Base-by-base conservation (phyloP, 2,888 invertebrate species). In the Herminia tarsipennalis region DNA sequence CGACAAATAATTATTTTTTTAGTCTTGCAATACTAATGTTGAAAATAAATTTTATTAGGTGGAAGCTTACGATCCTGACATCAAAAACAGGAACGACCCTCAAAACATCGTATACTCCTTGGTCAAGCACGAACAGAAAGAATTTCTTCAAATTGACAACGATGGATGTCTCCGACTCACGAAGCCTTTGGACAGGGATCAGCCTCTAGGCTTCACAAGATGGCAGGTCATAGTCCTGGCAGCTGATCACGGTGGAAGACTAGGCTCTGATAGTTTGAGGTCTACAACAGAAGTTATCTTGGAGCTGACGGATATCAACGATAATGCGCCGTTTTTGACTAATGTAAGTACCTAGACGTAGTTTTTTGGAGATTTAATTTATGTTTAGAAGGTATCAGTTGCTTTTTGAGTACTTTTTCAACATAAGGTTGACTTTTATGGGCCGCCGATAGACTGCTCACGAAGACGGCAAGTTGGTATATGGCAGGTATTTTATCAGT, bases 261-360 rank as follows among this genome's bases (percentile, higher is more conserved):
- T 93, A 6, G 91, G 90, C 0, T 92, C 93, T 0, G 93, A 93
- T 9, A 94, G 94, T 13, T 77, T 94, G 38, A 92, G 94, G 46
- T 93, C 93, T 0, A 93, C 93, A 1, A 94, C 94, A 0, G 94
- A 94, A 66, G 95, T 97, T 14, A 95, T 92, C 29, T 91, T 95
- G 51, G 92, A 93, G 52, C 78, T 95, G 16, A 92, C 93, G 2
- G 99, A 99, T 74, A 96, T 98, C 70, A 99, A 99, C 80, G 99
- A 99, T 79, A 98, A 99, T 79, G 96, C 97, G 0, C 99, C 99
- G 0, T 95, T 95, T 76, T 92, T 97, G 49, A 95, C 95, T 27
- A 96, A 96, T 74, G 93, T 94, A 82, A 92, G 92, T 92, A 71
- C 8, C 37, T 41, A 22, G 5, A 6, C 36, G 10, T 18, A 9